A percentile compares a stretch with the other conserved stretches of the same genome.
These are phyloP conservation scores for Folsomia manolachei DNA, from an alignment of 2,888 invertebrate species.

Conservation along the genomic window DNA sequence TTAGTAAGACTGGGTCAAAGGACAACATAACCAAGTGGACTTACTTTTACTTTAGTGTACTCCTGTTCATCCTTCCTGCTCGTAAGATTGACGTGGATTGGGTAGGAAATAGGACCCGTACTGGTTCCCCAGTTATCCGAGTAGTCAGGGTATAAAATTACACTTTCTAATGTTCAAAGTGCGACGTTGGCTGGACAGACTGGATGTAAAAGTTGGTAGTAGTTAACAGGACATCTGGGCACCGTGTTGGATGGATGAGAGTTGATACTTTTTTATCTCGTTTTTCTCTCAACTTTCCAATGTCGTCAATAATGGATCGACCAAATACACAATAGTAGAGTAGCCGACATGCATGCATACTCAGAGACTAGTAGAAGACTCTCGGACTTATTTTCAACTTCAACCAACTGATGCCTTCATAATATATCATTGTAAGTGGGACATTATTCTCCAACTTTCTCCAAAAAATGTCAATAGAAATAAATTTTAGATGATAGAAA, in stretches of 20 bases:
- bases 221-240: neutral
- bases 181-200: neutral
- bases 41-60: no score
- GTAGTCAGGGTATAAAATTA: conserved; percentile 2
- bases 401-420: neutral
- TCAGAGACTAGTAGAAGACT: no score
- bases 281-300: neutral
- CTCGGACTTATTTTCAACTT: no score
- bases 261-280: neutral
- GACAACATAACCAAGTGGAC: neutral
- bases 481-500: neutral
- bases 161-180: neutral
- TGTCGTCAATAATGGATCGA: neutral
- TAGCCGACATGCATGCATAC: neutral
- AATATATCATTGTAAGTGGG: conserved; percentile 12
- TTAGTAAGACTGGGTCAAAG: neutral
- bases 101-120: no score
- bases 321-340: no score
- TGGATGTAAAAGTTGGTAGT: neutral
- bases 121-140: neutral
- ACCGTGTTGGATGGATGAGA: neutral
- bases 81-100: no score
- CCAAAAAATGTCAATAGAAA: conserved; percentile 1
- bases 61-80: neutral
- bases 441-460: conserved; percentile 11